Evolutionary conservation across 2,113 vertebrate genomes (phyloP).

Genomic region (Raja brachyura): DNA sequence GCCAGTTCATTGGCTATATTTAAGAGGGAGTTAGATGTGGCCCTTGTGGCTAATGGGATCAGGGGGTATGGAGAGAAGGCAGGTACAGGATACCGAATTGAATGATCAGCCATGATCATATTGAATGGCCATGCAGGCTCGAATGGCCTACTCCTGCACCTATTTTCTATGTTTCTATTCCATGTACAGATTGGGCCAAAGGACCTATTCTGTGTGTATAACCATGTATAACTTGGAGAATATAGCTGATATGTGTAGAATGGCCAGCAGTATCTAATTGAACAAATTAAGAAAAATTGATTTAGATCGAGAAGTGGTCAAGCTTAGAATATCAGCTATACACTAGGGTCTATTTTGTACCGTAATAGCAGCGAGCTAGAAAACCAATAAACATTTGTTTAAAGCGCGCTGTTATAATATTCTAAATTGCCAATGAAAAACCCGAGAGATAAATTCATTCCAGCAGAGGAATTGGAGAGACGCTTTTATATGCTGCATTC

Average conservation of each 20-base stretch:
- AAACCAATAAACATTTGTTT: neutral
- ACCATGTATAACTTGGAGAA: neutral
- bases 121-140: no score
- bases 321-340: neutral
- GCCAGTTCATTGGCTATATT: no score
- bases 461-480: neutral
- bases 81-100: no score
- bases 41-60: no score
- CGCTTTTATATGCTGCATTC: neutral
- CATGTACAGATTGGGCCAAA: no score
- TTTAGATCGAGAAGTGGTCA: neutral
- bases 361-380: neutral
- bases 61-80: no score
- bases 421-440: neutral
- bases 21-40: no score
- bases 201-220: no score
- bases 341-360: neutral
- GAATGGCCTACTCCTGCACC: no score
- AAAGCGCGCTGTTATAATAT: neutral
- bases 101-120: no score
- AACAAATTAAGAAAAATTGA: neutral
- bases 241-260: neutral
- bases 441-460: neutral
- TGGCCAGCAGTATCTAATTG: neutral
- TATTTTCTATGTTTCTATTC: no score